phyloP scores from a whole-genome alignment of 2,797 vertebrate species.

The Sciaenops ocellatus region DNA sequence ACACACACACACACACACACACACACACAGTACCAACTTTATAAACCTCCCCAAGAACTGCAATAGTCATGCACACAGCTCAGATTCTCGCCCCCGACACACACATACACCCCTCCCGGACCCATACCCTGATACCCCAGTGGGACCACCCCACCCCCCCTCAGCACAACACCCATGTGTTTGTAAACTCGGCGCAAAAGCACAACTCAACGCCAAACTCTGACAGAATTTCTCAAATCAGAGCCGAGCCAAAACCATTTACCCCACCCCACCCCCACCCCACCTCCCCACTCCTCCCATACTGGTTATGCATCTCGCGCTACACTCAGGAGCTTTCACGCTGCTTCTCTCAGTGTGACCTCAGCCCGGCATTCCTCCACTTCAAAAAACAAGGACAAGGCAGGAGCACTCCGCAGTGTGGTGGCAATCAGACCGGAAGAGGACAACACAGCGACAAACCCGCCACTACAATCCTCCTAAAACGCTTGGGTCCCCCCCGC shows the following conservation, averaged over 20 bases:
- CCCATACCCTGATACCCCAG: slow-evolving; percentile 7
- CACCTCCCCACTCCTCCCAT: slow-evolving; percentile 28
- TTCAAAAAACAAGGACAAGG: slow-evolving; percentile 79
- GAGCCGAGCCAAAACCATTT: slow-evolving; percentile 50
- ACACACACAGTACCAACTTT: slow-evolving; percentile 36
- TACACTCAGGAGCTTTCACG: slow-evolving; percentile 52
- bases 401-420: slow-evolving; percentile 52
- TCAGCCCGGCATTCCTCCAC: slow-evolving; percentile 77
- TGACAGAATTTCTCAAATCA: slow-evolving; percentile 62
- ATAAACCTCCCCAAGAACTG: slow-evolving; percentile 57
- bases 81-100: slow-evolving; percentile 29
- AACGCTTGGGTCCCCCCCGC: background rate
- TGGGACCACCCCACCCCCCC: slow-evolving; percentile 27
- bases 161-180: slow-evolving; percentile 57
- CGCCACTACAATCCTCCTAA: slow-evolving; percentile 52
- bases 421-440: slow-evolving; percentile 52
- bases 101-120: slow-evolving; percentile 2
- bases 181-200: slow-evolving; percentile 47
- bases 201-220: slow-evolving; percentile 46
- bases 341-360: slow-evolving; percentile 68
- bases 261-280: slow-evolving; percentile 35
- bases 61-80: slow-evolving; percentile 47
- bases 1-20: slow-evolving; percentile 12
- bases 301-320: slow-evolving; percentile 54
- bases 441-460: slow-evolving; percentile 39